These are phyloP conservation scores for Melinaea marsaeus DNA, from an alignment of 2,888 invertebrate genomes.

Conservation along the genomic window DNA sequence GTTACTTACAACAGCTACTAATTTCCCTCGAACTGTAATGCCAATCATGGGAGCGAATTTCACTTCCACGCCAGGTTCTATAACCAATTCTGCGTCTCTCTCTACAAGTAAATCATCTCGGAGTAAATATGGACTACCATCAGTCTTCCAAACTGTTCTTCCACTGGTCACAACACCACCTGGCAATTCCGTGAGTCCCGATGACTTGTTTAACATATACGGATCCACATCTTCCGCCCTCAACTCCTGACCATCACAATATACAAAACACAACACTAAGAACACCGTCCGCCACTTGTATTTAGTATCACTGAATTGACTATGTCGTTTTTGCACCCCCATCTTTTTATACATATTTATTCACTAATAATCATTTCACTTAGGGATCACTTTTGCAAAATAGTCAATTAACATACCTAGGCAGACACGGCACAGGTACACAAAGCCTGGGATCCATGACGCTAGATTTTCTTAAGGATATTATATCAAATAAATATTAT, in stretches of 20 bases:
- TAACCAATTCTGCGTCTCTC: conserved; percentile 85
- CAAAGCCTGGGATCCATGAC: conserved; percentile 27
- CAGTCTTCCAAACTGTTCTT: conserved; percentile 73
- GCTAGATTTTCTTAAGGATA: not conserved
- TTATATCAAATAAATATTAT: not conserved
- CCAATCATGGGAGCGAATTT: conserved; percentile 95
- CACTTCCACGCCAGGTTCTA: conserved; percentile 94
- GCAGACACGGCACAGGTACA: conserved; percentile 53
- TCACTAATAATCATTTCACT: conserved; percentile 62
- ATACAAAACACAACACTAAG: conserved; percentile 47
- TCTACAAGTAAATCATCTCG: conserved; percentile 89
- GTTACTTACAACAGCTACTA: conserved; percentile 90
- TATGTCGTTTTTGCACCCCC: conserved; percentile 72
- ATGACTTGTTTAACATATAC: conserved; percentile 64
- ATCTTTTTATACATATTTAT: conserved; percentile 66
- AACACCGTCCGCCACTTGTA: conserved; percentile 75
- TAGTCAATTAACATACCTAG: conserved; percentile 49
- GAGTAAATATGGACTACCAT: conserved; percentile 85
- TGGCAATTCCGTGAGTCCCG: conserved; percentile 77
- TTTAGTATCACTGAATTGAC: conserved; percentile 74
- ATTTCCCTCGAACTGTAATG: conserved; percentile 92
- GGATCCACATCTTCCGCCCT: conserved; percentile 53
- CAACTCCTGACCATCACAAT: conserved; percentile 61
- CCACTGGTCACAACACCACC: conserved; percentile 81
- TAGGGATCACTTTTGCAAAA: conserved; percentile 47